phyloP scores from a whole-genome alignment of 1,140 invertebrate genomes.

The Bicyclus anynana region DNA sequence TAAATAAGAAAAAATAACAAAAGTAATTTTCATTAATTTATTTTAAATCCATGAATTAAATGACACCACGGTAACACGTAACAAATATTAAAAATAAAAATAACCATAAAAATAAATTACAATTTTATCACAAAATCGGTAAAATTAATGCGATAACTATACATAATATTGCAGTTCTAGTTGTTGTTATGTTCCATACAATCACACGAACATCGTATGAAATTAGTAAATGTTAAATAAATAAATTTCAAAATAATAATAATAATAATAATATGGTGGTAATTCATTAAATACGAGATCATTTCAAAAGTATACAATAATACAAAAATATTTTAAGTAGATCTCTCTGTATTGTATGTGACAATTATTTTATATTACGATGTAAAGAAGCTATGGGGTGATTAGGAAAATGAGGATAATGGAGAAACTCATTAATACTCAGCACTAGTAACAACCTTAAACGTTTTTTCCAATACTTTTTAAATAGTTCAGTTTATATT shows the following conservation, averaged over 20 bases:
- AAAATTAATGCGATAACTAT: slow-evolving; percentile 22
- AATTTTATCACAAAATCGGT: slow-evolving; percentile 35
- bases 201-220: background rate
- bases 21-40: slow-evolving; percentile 31
- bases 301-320: slow-evolving; percentile 21
- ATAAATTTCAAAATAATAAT: background rate
- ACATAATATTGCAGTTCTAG: background rate
- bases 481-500: no score
- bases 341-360: slow-evolving; percentile 14
- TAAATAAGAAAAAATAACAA: background rate
- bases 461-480: no score
- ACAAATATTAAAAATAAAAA: slow-evolving; percentile 22
- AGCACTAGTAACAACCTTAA: no score
- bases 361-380: background rate
- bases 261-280: background rate
- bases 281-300: slow-evolving; percentile 33
- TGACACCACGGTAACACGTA: slow-evolving; percentile 36
- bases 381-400: background rate
- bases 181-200: background rate
- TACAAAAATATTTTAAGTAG: slow-evolving; percentile 35
- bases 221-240: background rate
- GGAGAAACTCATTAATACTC: no score
- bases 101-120: slow-evolving; percentile 23
- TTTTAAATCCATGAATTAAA: slow-evolving; percentile 42
- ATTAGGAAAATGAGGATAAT: no score